Percentiles rank a stretch among this genome's conserved stretches.
Evolutionary conservation across 2,113 vertebrate genomes (phyloP).

Genomic region (Galeopterus variegatus): DNA sequence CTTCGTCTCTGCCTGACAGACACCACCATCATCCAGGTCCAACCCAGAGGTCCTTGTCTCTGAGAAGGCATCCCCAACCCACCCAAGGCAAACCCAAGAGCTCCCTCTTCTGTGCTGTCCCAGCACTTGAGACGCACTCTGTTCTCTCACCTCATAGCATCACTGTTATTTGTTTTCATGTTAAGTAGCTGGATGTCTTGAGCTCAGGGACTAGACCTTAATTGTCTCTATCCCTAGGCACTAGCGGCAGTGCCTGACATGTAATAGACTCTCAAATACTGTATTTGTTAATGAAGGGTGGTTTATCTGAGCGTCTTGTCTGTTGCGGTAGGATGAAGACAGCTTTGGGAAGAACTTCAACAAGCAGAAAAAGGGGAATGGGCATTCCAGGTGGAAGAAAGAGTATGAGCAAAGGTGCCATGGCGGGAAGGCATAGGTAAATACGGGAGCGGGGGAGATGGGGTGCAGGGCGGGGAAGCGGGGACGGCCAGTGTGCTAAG

Average conservation of each 20-base stretch:
- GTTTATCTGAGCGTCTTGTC: not conserved
- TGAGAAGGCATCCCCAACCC: not conserved
- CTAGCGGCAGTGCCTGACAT: not conserved
- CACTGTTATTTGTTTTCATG: not conserved
- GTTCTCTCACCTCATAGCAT: not conserved
- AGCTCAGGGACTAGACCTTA: not conserved
- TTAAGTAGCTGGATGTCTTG: not conserved
- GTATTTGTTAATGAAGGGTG: not conserved
- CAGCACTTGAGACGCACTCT: not conserved
- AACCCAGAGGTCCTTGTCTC: not conserved
- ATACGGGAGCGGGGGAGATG: not conserved
- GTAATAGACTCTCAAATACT: not conserved
- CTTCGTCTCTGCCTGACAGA: not conserved
- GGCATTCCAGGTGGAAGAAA: not conserved
- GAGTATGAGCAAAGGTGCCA: not conserved
- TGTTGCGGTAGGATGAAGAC: not conserved
- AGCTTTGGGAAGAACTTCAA: slow-evolving; percentile 35
- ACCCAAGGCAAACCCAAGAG: not conserved
- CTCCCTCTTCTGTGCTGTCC: not conserved
- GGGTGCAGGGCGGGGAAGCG: too few relatives aligned
- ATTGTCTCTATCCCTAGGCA: not conserved
- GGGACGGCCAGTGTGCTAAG: fast-evolving
- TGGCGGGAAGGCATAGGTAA: not conserved
- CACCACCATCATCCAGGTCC: not conserved
- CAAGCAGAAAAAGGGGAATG: not conserved